A percentile compares a stretch with the other conserved stretches of the same genome.
Conservation (phyloP, 1,140 invertebrate species). For the Heliconius congener region DNA sequence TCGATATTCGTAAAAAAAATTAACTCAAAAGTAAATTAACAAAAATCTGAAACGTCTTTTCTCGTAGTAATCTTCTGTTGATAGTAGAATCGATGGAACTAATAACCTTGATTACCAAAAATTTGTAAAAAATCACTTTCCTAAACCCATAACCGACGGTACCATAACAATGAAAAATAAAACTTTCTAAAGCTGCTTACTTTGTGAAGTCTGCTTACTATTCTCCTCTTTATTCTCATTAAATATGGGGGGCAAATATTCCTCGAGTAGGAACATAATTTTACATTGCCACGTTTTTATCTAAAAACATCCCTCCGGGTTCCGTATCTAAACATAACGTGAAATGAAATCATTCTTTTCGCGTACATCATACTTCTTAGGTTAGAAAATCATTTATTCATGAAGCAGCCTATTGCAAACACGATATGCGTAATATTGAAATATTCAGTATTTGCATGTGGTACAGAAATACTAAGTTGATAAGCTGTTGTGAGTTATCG, state of each 20-base stretch:
- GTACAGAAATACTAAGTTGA: slow-evolving; percentile 51
- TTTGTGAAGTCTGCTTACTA: background rate
- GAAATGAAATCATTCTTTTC: slow-evolving; percentile 32
- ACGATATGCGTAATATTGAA: slow-evolving; percentile 49
- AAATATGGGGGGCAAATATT: slow-evolving; percentile 5
- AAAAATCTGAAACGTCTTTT: too few species aligned
- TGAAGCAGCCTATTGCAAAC: slow-evolving; percentile 39
- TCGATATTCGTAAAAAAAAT: too few species aligned
- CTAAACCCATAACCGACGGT: too few species aligned
- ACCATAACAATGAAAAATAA: background rate
- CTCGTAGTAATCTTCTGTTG: too few species aligned
- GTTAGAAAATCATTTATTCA: slow-evolving; percentile 44
- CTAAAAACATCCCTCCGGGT: slow-evolving; percentile 17
- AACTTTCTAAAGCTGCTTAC: too few species aligned
- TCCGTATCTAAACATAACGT: slow-evolving; percentile 19
- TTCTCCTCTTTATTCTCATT: background rate
- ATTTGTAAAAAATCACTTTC: too few species aligned
- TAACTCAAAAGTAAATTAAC: too few species aligned
- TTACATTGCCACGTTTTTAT: slow-evolving; percentile 9
- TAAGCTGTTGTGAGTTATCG: slow-evolving; percentile 49
- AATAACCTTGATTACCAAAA: too few species aligned
- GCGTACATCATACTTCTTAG: slow-evolving; percentile 36
- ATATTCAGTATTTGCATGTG: slow-evolving; percentile 50
- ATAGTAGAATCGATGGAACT: too few species aligned
- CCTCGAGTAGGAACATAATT: slow-evolving; percentile 5